Evolutionary conservation across 2,888 invertebrate species (phyloP).

Genomic region (Dioctria rufipes): DNA sequence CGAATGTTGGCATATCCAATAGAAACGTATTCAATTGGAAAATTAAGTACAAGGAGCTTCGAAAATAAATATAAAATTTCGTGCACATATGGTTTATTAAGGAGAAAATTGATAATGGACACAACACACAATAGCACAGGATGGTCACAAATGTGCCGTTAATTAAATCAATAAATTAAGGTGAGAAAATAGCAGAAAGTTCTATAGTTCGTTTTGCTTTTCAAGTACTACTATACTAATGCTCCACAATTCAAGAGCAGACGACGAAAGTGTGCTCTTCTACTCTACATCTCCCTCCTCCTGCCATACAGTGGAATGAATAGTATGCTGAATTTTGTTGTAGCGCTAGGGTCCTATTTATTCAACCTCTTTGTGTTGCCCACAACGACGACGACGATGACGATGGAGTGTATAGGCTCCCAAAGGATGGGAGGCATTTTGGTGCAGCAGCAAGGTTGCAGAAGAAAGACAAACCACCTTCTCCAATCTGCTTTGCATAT

Average conservation of each 20-base stretch:
- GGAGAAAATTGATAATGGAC: constrained; percentile 17
- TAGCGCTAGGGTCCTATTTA: constrained; percentile 35
- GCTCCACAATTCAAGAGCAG: constrained; percentile 38
- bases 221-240: background rate
- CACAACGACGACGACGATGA: background rate
- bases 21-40: constrained; percentile 40
- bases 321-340: constrained; percentile 19
- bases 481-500: constrained; percentile 31
- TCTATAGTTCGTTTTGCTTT: background rate
- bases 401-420: background rate
- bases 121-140: background rate
- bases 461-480: constrained; percentile 23
- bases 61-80: constrained; percentile 10
- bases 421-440: constrained; percentile 9
- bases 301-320: background rate
- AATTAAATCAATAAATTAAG: constrained; percentile 43
- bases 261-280: background rate
- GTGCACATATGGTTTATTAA: constrained; percentile 29
- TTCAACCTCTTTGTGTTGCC: constrained; percentile 35
- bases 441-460: constrained; percentile 35
- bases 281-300: background rate
- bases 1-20: constrained; percentile 29
- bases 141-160: constrained; percentile 21
- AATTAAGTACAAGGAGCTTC: constrained; percentile 29
- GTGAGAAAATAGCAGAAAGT: constrained; percentile 31